Conservation (phyloP, 2,888 invertebrate species). For the Acheta domesticus region DNA sequence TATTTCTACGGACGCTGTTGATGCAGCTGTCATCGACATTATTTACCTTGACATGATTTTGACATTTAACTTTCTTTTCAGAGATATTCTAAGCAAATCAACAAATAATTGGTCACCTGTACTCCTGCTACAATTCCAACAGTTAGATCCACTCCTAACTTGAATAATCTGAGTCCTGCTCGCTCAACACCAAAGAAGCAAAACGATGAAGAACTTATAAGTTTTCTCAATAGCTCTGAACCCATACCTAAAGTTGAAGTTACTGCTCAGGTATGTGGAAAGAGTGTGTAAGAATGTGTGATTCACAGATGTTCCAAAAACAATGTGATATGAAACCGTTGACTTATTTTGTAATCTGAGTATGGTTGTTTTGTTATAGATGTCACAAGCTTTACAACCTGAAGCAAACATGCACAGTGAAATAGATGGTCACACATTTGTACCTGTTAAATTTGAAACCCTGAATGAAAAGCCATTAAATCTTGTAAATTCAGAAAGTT, state of each 20-base stretch:
- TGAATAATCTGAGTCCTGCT: constrained; percentile 22
- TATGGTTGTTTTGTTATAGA: background rate
- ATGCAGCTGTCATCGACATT: background rate
- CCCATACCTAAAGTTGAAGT: background rate
- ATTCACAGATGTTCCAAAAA: too few relatives aligned
- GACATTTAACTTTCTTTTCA: background rate
- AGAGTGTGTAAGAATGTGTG: background rate
- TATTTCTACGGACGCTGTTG: background rate
- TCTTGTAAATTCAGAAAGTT: background rate
- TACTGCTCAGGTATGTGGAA: background rate
- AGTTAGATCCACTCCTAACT: constrained; percentile 31
- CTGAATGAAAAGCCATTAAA: constrained; percentile 11
- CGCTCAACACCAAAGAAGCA: constrained; percentile 27
- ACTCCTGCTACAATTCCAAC: constrained; percentile 3
- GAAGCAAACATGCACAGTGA: background rate
- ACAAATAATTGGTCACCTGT: background rate
- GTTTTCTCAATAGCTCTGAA: constrained; percentile 42
- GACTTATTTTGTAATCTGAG: too few relatives aligned
- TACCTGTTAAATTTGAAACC: constrained; percentile 5
- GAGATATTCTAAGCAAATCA: background rate
- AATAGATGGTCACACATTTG: background rate
- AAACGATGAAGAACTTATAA: constrained; percentile 37
- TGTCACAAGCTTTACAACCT: constrained; percentile 12
- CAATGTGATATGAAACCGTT: too few relatives aligned
- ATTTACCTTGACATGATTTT: background rate